Evolutionary conservation across 2,888 invertebrate genomes (phyloP).

Genomic region (Venusia cambrica): DNA sequence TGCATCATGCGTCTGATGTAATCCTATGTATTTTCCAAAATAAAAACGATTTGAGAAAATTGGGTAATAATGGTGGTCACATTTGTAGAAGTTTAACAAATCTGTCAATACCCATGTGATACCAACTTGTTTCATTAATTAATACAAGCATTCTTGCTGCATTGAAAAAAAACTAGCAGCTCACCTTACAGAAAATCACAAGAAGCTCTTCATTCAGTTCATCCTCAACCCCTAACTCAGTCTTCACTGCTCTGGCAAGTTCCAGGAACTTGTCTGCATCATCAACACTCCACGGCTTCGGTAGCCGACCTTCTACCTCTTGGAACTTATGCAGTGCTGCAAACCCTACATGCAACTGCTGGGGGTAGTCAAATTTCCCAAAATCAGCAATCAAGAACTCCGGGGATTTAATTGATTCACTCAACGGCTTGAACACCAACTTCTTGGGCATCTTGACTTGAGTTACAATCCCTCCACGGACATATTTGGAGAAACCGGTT

Average conservation of each 20-base stretch:
- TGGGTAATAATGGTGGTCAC: too few species aligned
- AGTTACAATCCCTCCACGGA: slow-evolving; percentile 94
- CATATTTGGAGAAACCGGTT: slow-evolving; percentile 90
- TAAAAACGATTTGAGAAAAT: too few species aligned
- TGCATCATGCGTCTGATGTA: too few species aligned
- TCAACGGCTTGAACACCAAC: slow-evolving; percentile 89
- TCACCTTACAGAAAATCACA: slow-evolving; percentile 87
- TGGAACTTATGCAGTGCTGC: slow-evolving; percentile 86
- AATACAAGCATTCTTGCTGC: too few species aligned
- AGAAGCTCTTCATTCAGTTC: slow-evolving; percentile 81
- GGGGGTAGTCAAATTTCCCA: slow-evolving; percentile 95
- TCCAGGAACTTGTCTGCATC: slow-evolving; percentile 86
- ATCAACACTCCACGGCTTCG: slow-evolving; percentile 89
- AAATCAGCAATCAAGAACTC: slow-evolving; percentile 94
- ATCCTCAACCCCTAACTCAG: slow-evolving; percentile 66
- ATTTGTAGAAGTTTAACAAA: too few species aligned
- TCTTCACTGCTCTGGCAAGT: slow-evolving; percentile 75
- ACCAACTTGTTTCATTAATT: too few species aligned
- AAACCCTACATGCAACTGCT: slow-evolving; percentile 93
- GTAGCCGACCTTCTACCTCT: slow-evolving; percentile 81
- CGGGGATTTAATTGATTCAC: slow-evolving; percentile 88
- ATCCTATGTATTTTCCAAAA: too few species aligned
- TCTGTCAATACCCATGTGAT: too few species aligned
- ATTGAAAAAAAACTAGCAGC: too few species aligned
- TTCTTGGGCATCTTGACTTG: slow-evolving; percentile 98